Conservation (phyloP, 1,140 invertebrate genomes). For the Drosophila orosa region DNA sequence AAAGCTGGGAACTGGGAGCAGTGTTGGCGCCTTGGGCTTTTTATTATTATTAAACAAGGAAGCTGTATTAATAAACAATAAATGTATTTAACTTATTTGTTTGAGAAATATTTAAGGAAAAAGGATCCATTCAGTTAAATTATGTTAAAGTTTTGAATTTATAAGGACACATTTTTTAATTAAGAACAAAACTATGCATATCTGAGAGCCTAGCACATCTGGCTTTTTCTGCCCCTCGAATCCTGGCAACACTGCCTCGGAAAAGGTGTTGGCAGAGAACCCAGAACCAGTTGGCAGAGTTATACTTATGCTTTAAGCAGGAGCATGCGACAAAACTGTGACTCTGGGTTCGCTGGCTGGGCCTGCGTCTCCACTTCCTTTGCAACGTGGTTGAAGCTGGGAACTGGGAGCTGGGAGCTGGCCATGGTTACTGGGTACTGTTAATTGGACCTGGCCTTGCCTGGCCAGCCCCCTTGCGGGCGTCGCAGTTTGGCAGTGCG, state of each 20-base stretch:
- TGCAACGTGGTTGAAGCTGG: constrained; percentile 55
- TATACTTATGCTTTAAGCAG: constrained; percentile 71
- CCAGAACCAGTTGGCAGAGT: constrained; percentile 67
- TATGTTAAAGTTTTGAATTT: not conserved
- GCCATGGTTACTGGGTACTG: constrained; percentile 65
- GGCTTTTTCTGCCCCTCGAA: not conserved
- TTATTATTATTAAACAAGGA: constrained; percentile 7
- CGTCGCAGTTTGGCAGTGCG: constrained; percentile 53
- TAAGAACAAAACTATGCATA: not conserved
- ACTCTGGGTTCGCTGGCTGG: constrained; percentile 32
- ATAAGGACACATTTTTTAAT: not conserved
- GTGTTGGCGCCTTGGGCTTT: constrained; percentile 16
- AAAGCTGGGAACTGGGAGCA: constrained; percentile 35
- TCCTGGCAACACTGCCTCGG: constrained; percentile 12
- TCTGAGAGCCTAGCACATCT: not conserved
- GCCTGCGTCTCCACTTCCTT: constrained; percentile 61
- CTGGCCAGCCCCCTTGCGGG: constrained; percentile 19
- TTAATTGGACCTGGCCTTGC: constrained; percentile 72
- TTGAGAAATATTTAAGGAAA: not conserved
- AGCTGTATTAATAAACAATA: not conserved
- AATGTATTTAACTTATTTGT: not conserved
- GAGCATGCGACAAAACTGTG: constrained; percentile 77
- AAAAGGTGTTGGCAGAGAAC: constrained; percentile 49
- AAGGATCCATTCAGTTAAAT: not conserved
- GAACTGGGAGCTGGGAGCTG: constrained; percentile 14